Evolutionary conservation across 2,113 vertebrate species (phyloP).

Genomic region (Athene cunicularia): DNA sequence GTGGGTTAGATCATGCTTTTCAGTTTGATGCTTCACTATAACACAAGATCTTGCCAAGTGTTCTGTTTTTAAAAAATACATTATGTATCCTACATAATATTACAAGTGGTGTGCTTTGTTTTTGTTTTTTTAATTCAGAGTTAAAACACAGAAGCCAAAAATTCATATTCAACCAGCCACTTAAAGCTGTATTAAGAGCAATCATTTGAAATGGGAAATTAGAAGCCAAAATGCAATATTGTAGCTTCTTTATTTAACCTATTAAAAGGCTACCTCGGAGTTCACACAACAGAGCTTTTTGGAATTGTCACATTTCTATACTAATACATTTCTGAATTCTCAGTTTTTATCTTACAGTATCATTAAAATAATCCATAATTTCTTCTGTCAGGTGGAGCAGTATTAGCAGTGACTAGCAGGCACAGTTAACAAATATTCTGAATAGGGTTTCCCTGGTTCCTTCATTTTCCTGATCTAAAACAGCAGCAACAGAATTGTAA

Average conservation of each 20-base stretch:
- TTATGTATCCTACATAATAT: not conserved
- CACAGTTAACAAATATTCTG: not conserved
- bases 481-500: not conserved
- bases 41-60: not conserved
- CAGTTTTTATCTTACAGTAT: not conserved
- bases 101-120: fast-evolving
- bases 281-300: not conserved
- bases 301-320: not conserved
- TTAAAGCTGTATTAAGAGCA: not conserved
- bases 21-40: not conserved
- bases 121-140: not conserved
- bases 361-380: not conserved
- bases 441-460: not conserved
- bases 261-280: not conserved
- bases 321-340: not conserved
- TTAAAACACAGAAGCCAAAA: not conserved
- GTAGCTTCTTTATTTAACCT: not conserved
- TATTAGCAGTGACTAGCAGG: not conserved
- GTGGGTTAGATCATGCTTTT: not conserved
- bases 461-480: not conserved
- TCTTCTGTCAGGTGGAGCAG: not conserved
- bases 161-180: not conserved
- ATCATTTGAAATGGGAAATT: not conserved
- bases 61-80: not conserved
- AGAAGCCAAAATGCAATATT: not conserved